Conservation (phyloP, 2,888 invertebrate genomes). For the Acanthosoma haemorrhoidale region DNA sequence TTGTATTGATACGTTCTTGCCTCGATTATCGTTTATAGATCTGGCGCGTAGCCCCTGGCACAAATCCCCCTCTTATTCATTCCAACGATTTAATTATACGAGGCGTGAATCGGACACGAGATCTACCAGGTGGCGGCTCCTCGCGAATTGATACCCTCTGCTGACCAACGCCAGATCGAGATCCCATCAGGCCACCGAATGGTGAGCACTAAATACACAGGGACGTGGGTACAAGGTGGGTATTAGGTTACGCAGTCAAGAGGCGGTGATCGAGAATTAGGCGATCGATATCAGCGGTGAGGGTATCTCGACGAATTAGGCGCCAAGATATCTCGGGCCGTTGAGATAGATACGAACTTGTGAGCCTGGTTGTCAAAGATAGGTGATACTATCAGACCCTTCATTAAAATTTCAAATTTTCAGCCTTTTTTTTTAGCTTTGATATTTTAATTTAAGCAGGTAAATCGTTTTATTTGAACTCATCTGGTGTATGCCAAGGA, state of each 20-base stretch:
- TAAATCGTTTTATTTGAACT: too few relatives aligned
- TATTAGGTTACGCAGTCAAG: background rate
- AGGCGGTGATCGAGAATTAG: background rate
- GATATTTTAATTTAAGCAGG: too few relatives aligned
- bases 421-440: too few relatives aligned
- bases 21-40: too few relatives aligned
- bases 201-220: background rate
- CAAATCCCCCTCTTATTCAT: background rate
- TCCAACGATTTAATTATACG: background rate
- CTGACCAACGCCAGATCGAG: background rate
- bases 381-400: too few relatives aligned
- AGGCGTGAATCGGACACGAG: background rate
- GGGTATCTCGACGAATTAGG: too few relatives aligned
- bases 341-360: too few relatives aligned
- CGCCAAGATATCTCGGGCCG: too few relatives aligned
- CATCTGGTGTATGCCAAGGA: too few relatives aligned
- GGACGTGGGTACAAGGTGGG: background rate
- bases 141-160: background rate
- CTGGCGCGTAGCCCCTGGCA: background rate
- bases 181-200: background rate
- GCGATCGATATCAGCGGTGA: background rate
- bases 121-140: background rate
- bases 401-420: too few relatives aligned
- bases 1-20: too few relatives aligned
- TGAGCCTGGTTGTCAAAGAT: too few relatives aligned